phyloP scores from a whole-genome alignment of 2,888 invertebrate genomes.

The Yponomeuta sedellus region DNA sequence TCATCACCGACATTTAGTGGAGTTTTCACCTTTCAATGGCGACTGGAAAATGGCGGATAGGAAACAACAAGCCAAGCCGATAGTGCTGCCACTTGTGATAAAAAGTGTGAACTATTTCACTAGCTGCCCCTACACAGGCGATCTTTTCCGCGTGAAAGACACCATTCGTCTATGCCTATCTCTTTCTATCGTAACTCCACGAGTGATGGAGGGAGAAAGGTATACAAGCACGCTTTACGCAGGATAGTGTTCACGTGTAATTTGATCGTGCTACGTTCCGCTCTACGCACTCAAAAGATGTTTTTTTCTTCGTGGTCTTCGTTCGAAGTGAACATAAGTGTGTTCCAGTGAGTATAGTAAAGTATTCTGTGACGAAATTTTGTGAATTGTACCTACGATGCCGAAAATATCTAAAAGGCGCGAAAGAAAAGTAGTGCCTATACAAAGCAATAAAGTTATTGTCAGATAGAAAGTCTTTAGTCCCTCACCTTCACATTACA shows the following conservation, averaged over 20 bases:
- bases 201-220: not conserved
- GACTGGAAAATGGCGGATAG: slow-evolving; percentile 94
- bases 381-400: too few species aligned
- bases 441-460: too few species aligned
- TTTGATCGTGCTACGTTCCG: slow-evolving; percentile 42
- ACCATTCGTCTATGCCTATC: not conserved
- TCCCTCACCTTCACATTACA: too few species aligned
- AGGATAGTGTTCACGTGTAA: too few species aligned
- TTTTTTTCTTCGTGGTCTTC: too few species aligned
- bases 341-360: too few species aligned
- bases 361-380: not conserved
- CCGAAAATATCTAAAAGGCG: too few species aligned
- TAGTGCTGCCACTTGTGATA: slow-evolving; percentile 75
- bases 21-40: slow-evolving; percentile 93
- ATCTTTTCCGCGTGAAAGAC: not conserved
- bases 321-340: too few species aligned
- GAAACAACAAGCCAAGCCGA: slow-evolving; percentile 88
- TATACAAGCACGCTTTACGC: too few species aligned
- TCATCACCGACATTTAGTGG: slow-evolving; percentile 82
- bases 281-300: slow-evolving; percentile 24
- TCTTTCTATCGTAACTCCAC: not conserved
- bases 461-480: too few species aligned
- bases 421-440: too few species aligned
- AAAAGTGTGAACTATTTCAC: slow-evolving; percentile 46
- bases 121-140: not conserved